Evolutionary conservation across 2,888 invertebrate species (phyloP).

Genomic region (Lithophane semibrunnea): DNA sequence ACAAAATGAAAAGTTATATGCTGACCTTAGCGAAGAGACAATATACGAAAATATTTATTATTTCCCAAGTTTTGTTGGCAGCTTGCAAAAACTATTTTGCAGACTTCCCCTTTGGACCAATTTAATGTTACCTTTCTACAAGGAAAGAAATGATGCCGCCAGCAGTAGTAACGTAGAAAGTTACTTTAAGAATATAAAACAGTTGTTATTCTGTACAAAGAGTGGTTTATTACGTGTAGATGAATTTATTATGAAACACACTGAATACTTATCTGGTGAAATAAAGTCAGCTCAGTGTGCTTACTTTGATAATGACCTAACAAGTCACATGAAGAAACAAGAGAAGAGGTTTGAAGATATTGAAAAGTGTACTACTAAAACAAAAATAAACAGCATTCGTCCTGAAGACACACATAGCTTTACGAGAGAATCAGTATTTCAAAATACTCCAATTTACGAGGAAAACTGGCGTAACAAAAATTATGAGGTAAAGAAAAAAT

Average conservation of each 20-base stretch:
- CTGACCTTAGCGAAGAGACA: conserved; percentile 35
- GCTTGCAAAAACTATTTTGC: conserved; percentile 30
- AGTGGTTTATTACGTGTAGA: conserved; percentile 38
- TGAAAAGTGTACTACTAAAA: background rate
- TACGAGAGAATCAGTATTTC: conserved; percentile 27
- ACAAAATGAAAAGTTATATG: conserved; percentile 33
- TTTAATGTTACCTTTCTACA: conserved; percentile 32
- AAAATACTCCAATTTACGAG: conserved; percentile 27
- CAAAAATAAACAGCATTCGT: background rate
- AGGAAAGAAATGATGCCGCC: conserved; percentile 23
- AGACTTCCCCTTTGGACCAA: conserved; percentile 44
- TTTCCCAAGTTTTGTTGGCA: conserved; percentile 37
- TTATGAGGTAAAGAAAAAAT: conserved; percentile 6
- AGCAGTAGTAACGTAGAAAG: conserved; percentile 42
- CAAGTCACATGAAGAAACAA: conserved; percentile 10
- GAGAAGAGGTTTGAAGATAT: conserved; percentile 3
- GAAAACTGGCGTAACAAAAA: conserved; percentile 31
- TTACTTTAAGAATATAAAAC: conserved; percentile 42
- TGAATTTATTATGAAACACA: conserved; percentile 40
- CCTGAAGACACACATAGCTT: conserved; percentile 11
- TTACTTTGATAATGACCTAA: conserved; percentile 21
- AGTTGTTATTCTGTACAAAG: conserved; percentile 22
- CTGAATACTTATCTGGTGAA: conserved; percentile 42
- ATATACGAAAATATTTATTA: conserved; percentile 39
- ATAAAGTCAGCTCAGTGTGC: conserved; percentile 27